Evolutionary conservation across 2,797 vertebrate genomes (phyloP), one percentile per base, ranked within the genome.

Genomic region (Sebastes nivosus): DNA sequence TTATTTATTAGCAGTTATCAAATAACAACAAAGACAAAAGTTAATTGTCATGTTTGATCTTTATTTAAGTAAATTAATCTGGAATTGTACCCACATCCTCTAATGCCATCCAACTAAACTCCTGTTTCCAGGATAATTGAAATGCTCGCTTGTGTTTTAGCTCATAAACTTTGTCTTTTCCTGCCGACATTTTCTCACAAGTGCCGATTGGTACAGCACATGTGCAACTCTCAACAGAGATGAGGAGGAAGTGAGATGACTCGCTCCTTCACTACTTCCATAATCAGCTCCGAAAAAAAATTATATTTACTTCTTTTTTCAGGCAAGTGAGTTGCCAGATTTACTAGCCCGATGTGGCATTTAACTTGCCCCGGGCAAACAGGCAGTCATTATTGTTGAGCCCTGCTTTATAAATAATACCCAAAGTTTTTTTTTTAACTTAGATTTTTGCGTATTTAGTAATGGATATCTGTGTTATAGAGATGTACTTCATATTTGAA

Each of bases 71-170:
- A 50, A 50, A 50, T 50, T 0, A 50, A 50, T 50, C 46, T 50
- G 18, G 18, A 20, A 18, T 50, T 50, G 18, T 50, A 50, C 8
- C 46, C 46, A 50, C 46, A 50, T 20, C 18, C 46, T 50, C 16
- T 18, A 50, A 20, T 2, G 46, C 8, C 46, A 52, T 52, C 18
- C 8, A n/a, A 52, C 18, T 52, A 52, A 52, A 52, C 46, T n/a
- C 18, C 18, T 52, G 46, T 52, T 52, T 52, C 46, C 46, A 52
- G 46, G 18, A 52, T 52, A 52, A 52, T 20, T 52, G 46, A 52
- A n/a, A 52, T 9, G 0, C 46, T 52, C 18, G 8, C 18, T 52
- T n/a, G 46, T 0, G 4, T 0, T 52, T 2, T 52, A n/a, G 46
- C 46, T 52, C 18, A n/a, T 52, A 52, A 52, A 52, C 46, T 52